Base-by-base conservation (phyloP, 2,113 vertebrate genomes). In the Nannobrachium achirus region DNA sequence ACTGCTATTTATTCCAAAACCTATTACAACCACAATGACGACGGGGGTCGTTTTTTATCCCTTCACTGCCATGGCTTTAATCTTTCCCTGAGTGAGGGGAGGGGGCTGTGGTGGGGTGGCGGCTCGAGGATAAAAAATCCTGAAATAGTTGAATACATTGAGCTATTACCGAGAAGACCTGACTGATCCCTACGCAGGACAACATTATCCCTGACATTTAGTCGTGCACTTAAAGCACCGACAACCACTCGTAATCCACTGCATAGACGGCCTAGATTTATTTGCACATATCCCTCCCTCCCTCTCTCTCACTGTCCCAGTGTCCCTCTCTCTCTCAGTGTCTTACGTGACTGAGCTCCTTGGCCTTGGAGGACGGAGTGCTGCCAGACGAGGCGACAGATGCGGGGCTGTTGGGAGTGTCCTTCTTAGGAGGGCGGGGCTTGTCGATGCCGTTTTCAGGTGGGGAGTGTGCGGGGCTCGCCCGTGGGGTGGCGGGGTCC, bases 321-420 rank as follows among this genome's bases (percentile, higher is more conserved):
- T 86, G 80, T 72, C 73, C 50, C n/a, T 1, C 19, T 65, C 78
- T 75, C 73, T 75, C 80, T 56, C 14, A 25, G 15, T 63, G 66
- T 70, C 95, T 95, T 95, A 99, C 98, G 94, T 97, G 97, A 91
- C 95, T 95, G 83, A 97, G 95, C 92, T 99, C 98, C 96, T 99
- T 99, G 94, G 96, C 96, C 92, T 99, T 99, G 76, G 97, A 98
- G 69, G 98, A 99, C 63, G 97, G 97, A 72, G 97, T 99, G 89
- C 98, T 99, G 82, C 98, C 98, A 41, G 98, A 99, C 16, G 98
- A 99, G 4, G 98, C 98, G 78, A 99, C 96, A 3, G 98, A 99
- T 0, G 98, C 97, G 0, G 98, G 98, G 81, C 98, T 99, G 86
- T 97, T 96, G 1, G 98, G 97, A 0, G 97, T 96, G 89, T 99